Base-by-base conservation (phyloP, 1,140 invertebrate species). In the Lithobius niger region DNA sequence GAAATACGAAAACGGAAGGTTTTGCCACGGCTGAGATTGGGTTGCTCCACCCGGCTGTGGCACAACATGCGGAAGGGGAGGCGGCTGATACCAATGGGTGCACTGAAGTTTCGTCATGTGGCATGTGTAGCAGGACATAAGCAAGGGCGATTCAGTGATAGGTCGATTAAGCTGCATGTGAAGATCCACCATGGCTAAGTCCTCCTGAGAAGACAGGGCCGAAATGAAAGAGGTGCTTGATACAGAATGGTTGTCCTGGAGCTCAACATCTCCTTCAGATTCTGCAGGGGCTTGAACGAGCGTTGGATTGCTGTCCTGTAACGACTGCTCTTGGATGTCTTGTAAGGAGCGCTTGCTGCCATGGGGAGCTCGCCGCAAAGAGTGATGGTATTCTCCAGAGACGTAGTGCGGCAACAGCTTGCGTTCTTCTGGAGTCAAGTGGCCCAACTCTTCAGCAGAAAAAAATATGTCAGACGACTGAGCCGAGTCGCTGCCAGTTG, bases 111-210 rank as follows among this genome's bases (percentile, higher is more conserved):
- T 90, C 6, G 88, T 90, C 64, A 97, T 75, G 70, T 96, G 91
- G 63, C 84, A 86, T 57, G 90, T 82, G 67, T 97, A 97, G 64
- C 89, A 92, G 0, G 88, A 87, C 88, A 97, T 92, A 0, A 97
- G 72, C 22, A 97, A 69, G 0, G 92, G 91, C 1, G 91, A 96
- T 52, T 76, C 69, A 21, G 90, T 83, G 56, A 97, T 96, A 0
- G 90, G 86, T 63, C 91, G 88, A 67, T 95, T 93, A 6, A 94
- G 82, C 73, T 97, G 93, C 79, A 90, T 89, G 64, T 95, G 88
- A 3, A 97, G 73, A 76, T 97, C 93, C 0, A 97, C 87, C 51
- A 95, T 70, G 1, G 88, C 87, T 65, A 91, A 83, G 64, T 94
- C 89, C 70, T 92, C 88, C 67, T 93, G 88, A n/a, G 88, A 93